Base-by-base conservation (phyloP, 2,888 invertebrate genomes). In the Torymus aiolomorphi region DNA sequence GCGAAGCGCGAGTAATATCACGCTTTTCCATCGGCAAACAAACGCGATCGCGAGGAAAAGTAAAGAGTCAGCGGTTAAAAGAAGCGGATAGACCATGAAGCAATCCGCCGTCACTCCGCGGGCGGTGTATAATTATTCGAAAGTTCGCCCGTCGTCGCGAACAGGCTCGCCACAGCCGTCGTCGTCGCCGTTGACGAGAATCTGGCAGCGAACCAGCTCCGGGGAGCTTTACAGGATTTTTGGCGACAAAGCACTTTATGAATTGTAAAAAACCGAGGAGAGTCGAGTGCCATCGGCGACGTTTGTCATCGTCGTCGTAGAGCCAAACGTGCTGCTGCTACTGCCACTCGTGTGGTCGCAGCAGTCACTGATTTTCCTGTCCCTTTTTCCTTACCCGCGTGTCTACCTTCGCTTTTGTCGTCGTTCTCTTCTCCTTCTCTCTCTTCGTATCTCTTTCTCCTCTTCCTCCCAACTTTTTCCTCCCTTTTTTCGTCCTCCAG, bases 191-290 rank as follows among this genome's bases (percentile, higher is more conserved):
- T 16, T 56, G 61, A 69, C 71, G 62, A 42, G 79, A 70, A 75
- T 79, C 80, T 84, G 84, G 85, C 86, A 85, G 79, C 82, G 83
- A 80, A 86, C 82, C 83, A 83, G 81, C 79, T 81, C 42, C 24
- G n/a, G n/a, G 13, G 57, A 71, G 80, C 78, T 83, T 81, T 78
- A 81, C 82, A 70, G 83, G 84, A 84, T 85, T 85, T 86, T 86
- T 83, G 83, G 81, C 84, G 85, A 86, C 86, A 86, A 87, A 85
- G 85, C 85, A 87, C 85, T 86, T 86, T 86, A 85, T 85, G 86
- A 86, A 86, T 86, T 84, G 86, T 86, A 85, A 86, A 86, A 87
- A 86, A 67, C 59, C 82, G 49, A 18, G 69, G 77, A 78, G 70
- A 62, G 74, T 78, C 73, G 81, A 81, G 83, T 56, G 80, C 80